Conservation (phyloP, 2,888 invertebrate species). For the Microctonus brassicae region DNA sequence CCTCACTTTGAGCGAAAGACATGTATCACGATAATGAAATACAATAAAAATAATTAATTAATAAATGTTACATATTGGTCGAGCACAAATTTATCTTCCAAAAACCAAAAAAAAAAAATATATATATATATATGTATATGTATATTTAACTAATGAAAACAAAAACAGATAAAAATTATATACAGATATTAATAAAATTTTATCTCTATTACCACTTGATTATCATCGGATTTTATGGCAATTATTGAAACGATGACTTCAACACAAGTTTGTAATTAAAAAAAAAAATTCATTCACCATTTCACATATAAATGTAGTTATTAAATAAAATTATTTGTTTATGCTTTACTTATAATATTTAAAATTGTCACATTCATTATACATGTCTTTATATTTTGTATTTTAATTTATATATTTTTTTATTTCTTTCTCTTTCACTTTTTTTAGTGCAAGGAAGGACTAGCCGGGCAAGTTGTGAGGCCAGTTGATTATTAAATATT, state of each 20-base stretch:
- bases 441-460: slow-evolving; percentile 13
- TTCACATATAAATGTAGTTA: neutral
- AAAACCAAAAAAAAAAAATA: neutral
- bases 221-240: slow-evolving; percentile 8
- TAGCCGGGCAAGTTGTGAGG: slow-evolving; percentile 33
- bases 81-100: neutral
- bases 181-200: neutral
- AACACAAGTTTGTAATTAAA: neutral
- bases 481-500: neutral
- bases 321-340: neutral
- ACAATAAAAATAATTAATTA: slow-evolving; percentile 6
- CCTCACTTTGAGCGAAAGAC: slow-evolving; percentile 14
- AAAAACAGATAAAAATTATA: neutral
- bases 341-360: neutral
- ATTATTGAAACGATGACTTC: neutral
- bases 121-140: no score
- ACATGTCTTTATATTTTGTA: neutral
- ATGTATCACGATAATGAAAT: slow-evolving; percentile 5
- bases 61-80: neutral
- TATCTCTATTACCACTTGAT: neutral
- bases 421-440: neutral
- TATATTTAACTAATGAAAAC: neutral
- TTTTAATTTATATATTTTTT: neutral
- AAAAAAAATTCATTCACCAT: neutral
- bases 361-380: neutral